Percentiles rank a stretch among this genome's conserved stretches.
Evolutionary conservation across 2,113 vertebrate genomes (phyloP).

Genomic region (Ciconia maguari): DNA sequence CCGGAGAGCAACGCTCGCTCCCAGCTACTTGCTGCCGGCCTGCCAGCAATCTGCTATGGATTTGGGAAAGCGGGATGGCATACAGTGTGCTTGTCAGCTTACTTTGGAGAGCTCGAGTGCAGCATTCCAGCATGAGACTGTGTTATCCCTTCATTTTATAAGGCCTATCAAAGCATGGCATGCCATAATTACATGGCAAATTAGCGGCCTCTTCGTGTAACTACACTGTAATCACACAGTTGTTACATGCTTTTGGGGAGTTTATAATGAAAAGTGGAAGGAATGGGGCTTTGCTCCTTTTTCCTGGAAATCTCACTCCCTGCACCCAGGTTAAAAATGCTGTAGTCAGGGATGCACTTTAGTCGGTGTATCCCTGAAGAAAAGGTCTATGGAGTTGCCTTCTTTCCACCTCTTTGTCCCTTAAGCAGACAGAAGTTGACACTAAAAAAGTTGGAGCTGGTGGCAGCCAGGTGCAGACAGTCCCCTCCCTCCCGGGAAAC

Average conservation of each 20-base stretch:
- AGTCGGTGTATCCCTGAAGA: not conserved
- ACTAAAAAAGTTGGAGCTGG: not conserved
- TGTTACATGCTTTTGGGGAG: not conserved
- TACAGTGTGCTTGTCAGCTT: not conserved
- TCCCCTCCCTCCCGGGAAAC: not conserved
- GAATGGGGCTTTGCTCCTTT: not conserved
- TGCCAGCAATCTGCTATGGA: not conserved
- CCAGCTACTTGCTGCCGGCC: not conserved
- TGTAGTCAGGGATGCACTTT: not conserved
- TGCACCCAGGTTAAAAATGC: not conserved
- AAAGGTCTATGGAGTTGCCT: not conserved
- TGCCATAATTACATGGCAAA: conserved; percentile 12
- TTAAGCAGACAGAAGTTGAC: not conserved
- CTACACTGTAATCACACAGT: not conserved
- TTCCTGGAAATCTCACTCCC: not conserved
- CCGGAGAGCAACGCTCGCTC: fast-evolving
- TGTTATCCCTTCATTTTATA: not conserved
- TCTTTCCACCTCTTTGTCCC: not conserved
- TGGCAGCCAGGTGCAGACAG: not conserved
- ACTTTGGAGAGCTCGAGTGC: not conserved
- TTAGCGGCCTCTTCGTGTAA: not conserved
- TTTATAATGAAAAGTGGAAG: not conserved
- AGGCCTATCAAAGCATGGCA: conserved; percentile 20
- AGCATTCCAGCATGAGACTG: not conserved
- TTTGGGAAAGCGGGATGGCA: not conserved